Evolutionary conservation across 2,113 vertebrate genomes (phyloP).

Genomic region (Pteronura brasiliensis): DNA sequence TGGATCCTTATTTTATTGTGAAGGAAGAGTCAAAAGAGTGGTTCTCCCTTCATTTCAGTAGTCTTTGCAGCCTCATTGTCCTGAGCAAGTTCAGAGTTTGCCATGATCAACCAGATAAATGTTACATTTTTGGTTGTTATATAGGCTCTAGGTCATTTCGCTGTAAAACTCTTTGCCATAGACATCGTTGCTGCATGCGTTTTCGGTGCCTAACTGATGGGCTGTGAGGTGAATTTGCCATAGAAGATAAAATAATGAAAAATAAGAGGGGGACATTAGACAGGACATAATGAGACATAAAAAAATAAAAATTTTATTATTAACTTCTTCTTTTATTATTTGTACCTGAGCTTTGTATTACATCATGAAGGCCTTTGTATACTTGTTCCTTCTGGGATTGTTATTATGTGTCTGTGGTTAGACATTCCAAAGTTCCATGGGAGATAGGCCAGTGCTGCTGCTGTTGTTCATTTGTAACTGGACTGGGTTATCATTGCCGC

Average conservation of each 20-base stretch:
- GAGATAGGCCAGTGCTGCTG: not conserved
- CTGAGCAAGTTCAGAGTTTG: slow-evolving; percentile 88
- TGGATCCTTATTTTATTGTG: slow-evolving; percentile 93
- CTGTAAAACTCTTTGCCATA: not conserved
- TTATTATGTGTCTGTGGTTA: not conserved
- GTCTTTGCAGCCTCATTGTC: slow-evolving; percentile 93
- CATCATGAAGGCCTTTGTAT: not conserved
- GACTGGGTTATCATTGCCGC: not conserved
- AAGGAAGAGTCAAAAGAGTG: slow-evolving; percentile 89
- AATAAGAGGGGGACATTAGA: not conserved
- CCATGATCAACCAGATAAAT: not conserved
- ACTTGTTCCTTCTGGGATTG: not conserved
- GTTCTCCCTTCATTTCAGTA: slow-evolving; percentile 92
- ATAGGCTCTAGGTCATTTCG: not conserved
- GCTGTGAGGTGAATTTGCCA: not conserved
- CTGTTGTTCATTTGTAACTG: not conserved
- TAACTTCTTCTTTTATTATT: not conserved
- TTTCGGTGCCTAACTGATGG: not conserved
- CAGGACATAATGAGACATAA: not conserved
- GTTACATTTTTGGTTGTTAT: not conserved
- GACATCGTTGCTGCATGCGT: not conserved
- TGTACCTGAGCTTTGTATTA: not conserved
- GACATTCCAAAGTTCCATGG: not conserved
- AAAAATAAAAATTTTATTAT: not conserved
- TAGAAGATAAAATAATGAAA: not conserved